Percentiles rank a stretch among this genome's conserved stretches.
Evolutionary conservation across 2,797 vertebrate species (phyloP).

Genomic region (Pterois miles): DNA sequence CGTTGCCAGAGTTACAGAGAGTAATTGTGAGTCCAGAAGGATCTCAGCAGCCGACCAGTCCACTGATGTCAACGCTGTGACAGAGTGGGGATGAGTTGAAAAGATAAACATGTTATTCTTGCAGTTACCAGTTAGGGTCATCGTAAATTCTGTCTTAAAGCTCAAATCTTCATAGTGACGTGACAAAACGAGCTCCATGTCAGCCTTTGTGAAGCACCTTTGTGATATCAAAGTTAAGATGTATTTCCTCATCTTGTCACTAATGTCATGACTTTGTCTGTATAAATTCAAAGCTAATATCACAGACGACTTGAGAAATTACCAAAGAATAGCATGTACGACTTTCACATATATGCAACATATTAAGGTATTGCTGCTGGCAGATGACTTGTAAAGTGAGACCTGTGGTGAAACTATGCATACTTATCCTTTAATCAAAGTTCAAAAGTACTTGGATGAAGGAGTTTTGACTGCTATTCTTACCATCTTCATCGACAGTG

Average conservation of each 20-base stretch:
- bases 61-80: background rate
- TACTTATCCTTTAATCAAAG: background rate
- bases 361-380: background rate
- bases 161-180: background rate
- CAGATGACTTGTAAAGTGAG: background rate
- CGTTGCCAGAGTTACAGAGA: background rate
- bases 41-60: background rate
- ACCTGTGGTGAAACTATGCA: background rate
- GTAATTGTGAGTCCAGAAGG: background rate
- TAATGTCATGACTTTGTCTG: background rate
- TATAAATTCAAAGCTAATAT: background rate
- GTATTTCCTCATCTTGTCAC: background rate
- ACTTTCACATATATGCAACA: background rate
- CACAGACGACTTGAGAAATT: background rate
- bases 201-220: background rate
- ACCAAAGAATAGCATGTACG: background rate
- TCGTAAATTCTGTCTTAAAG: too few species aligned
- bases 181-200: background rate
- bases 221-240: background rate
- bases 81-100: background rate
- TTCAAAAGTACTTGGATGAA: background rate
- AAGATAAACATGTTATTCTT: background rate
- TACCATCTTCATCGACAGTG: conserved; percentile 98
- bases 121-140: too few species aligned
- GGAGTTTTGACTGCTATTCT: conserved; percentile 24